Evolutionary conservation across 2,888 invertebrate genomes (phyloP), one percentile per base, ranked within the genome.

Genomic region (Caenorhabditis macrosperma): DNA sequence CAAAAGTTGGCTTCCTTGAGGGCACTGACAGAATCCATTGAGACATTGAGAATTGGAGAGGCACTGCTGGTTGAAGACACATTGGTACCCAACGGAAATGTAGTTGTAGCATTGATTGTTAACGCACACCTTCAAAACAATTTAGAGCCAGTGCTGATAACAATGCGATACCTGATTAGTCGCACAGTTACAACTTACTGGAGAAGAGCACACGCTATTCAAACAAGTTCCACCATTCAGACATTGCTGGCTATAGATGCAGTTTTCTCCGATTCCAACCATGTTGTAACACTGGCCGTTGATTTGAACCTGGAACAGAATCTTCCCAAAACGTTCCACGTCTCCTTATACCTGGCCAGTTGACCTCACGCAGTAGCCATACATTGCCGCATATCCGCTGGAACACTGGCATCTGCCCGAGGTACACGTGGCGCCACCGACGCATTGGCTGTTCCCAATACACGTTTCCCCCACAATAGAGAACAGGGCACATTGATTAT

Each of bases 61-160:
- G 46, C 87, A 87, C 61, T 87, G 87, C 54, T 80, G 67, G 12
- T 79, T 82, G 60, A 77, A 72, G 2, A 46, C 38, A 41, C 88
- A 88, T 17, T 71, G 66, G 9, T 61, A 68, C 0, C 86, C 86
- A 9, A 82, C 52, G 3, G 69, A 59, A 4, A 78, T 80, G 2
- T 76, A 75, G 20, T 72, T 60, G 24, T 54, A 71, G 33, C 77
- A 77, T 44, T 69, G 66, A 12, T 30, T 41, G 22, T 52, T 67
- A 17, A 46, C 22, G 26, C 26, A 61, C 2, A 77, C 44, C 61
- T 75, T 22, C 24, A 69, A 12, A 38, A 35, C 35, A 35, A 35
- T 9, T 68, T 5, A 30, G 9, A 33, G 12, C 35, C 46, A 46
- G 15, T 38, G 15, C 30, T 52, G 10, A 24, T 52, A 33, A 33